Evolutionary conservation across 2,797 vertebrate species (phyloP), one percentile per base, ranked within the genome.

Genomic region (Gadopsis marmoratus): DNA sequence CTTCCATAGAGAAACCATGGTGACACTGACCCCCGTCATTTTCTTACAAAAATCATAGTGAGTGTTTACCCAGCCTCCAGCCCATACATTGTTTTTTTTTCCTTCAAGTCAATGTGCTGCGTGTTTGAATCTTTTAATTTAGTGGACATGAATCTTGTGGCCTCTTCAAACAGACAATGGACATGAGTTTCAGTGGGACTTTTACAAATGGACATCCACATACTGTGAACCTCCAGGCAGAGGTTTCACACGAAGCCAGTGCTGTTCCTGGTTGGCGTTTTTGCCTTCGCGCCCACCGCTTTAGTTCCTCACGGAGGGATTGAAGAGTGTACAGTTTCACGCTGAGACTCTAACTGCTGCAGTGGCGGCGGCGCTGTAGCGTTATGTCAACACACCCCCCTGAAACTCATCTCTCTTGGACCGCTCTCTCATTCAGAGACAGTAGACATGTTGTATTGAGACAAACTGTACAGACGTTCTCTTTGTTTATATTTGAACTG

Each of bases 401-500:
- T 81, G 79, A 89, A 90, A 83, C 88, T 87, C 80, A 89, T 91
- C 82, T 90, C 86, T 84, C 76, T 79, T 72, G 69, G 83, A 89
- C 70, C 58, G 76, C 83, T 88, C 79, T 84, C 73, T 82, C 47
- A 9, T 82, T 85, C 82, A 82, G 91, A 90, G 85, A 87, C 84
- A 54, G 90, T 83, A 88, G 86, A 86, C 78, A 79, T 79, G 89
- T 88, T 88, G 89, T 84, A 92, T 91, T 93, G 90, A 94, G 89
- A 94, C 94, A 95, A 95, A 85, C 85, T 97, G 96, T 97, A 97
- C 92, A 97, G 96, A 96, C 62, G 94, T 96, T 94, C 89, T 91
- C 89, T 94, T 95, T 96, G 96, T 97, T 97, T 96, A 96, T 97
- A 97, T 96, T 96, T 96, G 94, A 95, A 95, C 93, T 93, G 95